Percentiles rank a stretch among this genome's conserved stretches.
phyloP scores from a whole-genome alignment of 1,140 invertebrate species.

The Monochamus saltuarius region DNA sequence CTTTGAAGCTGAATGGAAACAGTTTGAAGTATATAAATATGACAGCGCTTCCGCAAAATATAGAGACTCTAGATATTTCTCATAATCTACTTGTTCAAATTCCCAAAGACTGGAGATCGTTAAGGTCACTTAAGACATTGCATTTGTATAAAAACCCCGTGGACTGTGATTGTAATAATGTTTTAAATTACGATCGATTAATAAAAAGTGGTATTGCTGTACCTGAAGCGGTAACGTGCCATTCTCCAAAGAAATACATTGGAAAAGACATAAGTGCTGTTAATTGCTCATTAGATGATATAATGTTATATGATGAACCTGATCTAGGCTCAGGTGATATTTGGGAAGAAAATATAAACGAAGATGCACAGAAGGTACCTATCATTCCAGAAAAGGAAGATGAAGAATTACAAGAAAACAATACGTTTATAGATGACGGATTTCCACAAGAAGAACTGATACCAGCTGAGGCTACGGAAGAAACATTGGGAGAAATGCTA shows the following conservation, averaged over 20 bases:
- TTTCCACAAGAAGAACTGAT: constrained; percentile 47
- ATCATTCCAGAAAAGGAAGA: constrained; percentile 44
- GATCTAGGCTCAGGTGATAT: constrained; percentile 27
- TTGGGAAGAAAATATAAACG: constrained; percentile 15
- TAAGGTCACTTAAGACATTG: constrained; percentile 57
- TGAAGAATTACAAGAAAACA: constrained; percentile 13
- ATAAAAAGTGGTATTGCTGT: constrained; percentile 55
- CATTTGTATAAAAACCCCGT: constrained; percentile 60
- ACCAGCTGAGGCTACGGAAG: constrained; percentile 42
- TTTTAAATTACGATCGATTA: constrained; percentile 58
- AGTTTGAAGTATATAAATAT: constrained; percentile 56
- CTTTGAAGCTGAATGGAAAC: constrained; percentile 60
- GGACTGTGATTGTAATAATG: constrained; percentile 60
- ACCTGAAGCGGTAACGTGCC: constrained; percentile 57
- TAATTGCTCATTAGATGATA: constrained; percentile 49
- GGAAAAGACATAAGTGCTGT: constrained; percentile 57
- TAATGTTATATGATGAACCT: constrained; percentile 31
- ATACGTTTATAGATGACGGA: constrained; percentile 62
- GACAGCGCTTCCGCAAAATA: constrained; percentile 57
- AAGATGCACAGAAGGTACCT: constrained; percentile 15
- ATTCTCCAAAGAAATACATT: constrained; percentile 53
- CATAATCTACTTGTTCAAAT: constrained; percentile 60
- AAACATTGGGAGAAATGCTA: constrained; percentile 4
- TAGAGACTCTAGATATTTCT: constrained; percentile 63
- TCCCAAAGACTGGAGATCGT: constrained; percentile 56